Evolutionary conservation across 2,113 vertebrate species (phyloP).

Genomic region (Trichechus manatus): DNA sequence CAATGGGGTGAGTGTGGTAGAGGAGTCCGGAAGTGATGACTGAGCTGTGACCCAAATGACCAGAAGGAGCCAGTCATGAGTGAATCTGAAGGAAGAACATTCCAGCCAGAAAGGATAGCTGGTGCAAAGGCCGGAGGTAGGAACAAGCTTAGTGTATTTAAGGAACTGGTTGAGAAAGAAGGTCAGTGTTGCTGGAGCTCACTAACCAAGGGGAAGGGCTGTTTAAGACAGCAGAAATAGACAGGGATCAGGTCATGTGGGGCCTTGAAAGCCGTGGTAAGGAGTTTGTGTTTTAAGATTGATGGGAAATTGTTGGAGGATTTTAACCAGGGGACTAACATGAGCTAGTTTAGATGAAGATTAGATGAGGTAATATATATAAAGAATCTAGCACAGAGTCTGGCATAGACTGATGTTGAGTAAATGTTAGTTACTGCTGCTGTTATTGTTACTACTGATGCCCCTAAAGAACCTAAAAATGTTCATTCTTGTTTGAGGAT

Average conservation of each 20-base stretch:
- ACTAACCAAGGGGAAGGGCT: neutral
- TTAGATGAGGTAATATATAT: neutral
- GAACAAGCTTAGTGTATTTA: neutral
- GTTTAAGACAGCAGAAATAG: neutral
- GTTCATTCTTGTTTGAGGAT: neutral
- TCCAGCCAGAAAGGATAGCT: neutral
- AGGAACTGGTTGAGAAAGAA: neutral
- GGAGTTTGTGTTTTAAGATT: slow-evolving; percentile 14
- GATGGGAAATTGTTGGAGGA: neutral
- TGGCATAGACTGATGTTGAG: neutral
- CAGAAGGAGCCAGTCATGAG: neutral
- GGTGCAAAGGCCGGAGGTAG: neutral
- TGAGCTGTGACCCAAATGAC: neutral
- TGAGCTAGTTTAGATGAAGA: neutral
- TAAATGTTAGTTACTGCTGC: neutral
- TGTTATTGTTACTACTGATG: neutral
- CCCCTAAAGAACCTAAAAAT: slow-evolving; percentile 1
- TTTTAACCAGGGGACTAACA: slow-evolving; percentile 2
- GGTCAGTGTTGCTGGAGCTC: neutral
- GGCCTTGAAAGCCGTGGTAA: neutral
- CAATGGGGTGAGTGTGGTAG: too few species aligned
- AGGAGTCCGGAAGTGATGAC: neutral
- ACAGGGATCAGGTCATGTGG: neutral
- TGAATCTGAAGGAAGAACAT: neutral
- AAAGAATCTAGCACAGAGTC: neutral